Evolutionary conservation across 1,140 invertebrate genomes (phyloP), one percentile per base, ranked within the genome.

Genomic region (Trichonephila clavipes): DNA sequence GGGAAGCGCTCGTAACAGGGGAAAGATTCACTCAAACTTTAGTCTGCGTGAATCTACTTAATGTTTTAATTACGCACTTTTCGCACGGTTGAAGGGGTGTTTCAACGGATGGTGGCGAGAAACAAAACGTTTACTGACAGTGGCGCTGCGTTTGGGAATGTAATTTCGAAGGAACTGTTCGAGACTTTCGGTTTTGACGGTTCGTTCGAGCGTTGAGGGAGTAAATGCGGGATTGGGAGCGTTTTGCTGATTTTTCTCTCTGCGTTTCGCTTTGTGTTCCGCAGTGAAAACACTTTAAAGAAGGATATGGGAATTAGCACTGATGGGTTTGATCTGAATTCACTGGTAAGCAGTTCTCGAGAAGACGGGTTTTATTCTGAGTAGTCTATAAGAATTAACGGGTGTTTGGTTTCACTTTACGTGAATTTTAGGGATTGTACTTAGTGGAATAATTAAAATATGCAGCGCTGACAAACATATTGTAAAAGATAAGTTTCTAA

Each of bases 51-150:
- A 24, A 72, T 72, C 69, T 24, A 72, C 28, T 77, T 77, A 77
- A 34, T 18, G 72, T 18, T 77, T 77, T 77, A 77, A 77, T 77
- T 77, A 77, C 72, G 16, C 28, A 34, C 72, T 77, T 40, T 77
- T 77, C 72, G 34, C 28, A 77, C 34, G 72, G 72, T 40, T 40
- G 72, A 28, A 77, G 16, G 72, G 34, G 34, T 77, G 28, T 77
- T 77, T 77, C 34, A 77, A 77, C 66, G 66, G 66, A 51, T 51
- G 51, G 51, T 5, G 51, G 51, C 12, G 19, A 62, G 61, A 62
- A 24, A 69, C 72, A 77, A 77, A 77, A 77, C 28, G 72, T 28
- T 34, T 77, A 40, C 14, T 77, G 72, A 77, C 72, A 77, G 12
- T 14, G 24, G 40, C 44, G 34, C 40, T 28, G 62, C 10, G 8